phyloP scores from a whole-genome alignment of 1,140 invertebrate species.

The Heterodera carotae region DNA sequence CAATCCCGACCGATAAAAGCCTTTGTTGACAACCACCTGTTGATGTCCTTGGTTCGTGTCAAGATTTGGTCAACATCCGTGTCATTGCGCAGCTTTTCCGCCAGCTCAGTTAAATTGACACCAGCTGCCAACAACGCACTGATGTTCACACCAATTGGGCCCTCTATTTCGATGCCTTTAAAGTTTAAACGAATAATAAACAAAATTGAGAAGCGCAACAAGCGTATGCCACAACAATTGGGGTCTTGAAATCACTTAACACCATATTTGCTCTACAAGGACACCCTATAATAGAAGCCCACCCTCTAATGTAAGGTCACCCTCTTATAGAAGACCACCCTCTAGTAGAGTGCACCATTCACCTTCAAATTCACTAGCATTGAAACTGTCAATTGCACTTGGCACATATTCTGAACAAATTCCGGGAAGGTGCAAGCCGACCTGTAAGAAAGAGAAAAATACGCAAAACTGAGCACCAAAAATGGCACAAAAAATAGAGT shows the following conservation, averaged over 20 bases:
- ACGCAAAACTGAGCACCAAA: too few relatives aligned
- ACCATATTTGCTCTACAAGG: neutral
- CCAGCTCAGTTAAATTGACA: conserved; percentile 64
- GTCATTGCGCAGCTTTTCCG: conserved; percentile 63
- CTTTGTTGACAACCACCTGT: conserved; percentile 38
- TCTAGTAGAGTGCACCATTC: neutral
- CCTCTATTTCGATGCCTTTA: conserved; percentile 62
- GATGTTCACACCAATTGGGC: conserved; percentile 65
- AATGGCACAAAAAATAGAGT: too few relatives aligned
- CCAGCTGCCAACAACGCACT: conserved; percentile 59
- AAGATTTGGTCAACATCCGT: conserved; percentile 65
- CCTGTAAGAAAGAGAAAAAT: neutral
- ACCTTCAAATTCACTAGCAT: conserved; percentile 63
- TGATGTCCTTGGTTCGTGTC: conserved; percentile 52
- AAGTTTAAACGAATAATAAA: too few relatives aligned
- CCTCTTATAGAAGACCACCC: conserved; percentile 6
- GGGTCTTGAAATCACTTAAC: too few relatives aligned
- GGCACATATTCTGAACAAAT: conserved; percentile 63
- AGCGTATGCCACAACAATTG: too few relatives aligned
- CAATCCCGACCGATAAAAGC: too few relatives aligned
- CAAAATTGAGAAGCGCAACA: too few relatives aligned
- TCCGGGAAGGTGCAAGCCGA: conserved; percentile 55
- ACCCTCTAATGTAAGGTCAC: neutral
- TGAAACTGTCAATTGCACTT: conserved; percentile 62
- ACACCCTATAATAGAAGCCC: neutral